Evolutionary conservation across 1,140 invertebrate species (phyloP), one percentile per base, ranked within the genome.

Genomic region (Sitophilus oryzae): DNA sequence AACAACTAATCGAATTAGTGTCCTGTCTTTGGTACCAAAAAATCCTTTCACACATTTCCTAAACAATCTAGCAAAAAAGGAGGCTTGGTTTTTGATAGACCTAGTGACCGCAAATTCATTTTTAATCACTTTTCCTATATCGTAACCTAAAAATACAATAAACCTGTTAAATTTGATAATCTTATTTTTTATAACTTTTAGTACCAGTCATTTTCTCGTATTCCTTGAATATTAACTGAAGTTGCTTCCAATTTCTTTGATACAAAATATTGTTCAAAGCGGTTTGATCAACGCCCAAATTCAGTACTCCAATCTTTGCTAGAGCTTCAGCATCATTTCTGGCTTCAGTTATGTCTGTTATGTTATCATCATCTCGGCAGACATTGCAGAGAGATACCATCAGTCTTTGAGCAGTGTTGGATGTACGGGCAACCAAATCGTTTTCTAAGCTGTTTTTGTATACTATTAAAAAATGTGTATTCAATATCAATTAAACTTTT

Each of bases 1-100:
- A 1, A 93, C 85, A 52, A 96, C 79, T 34, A 96, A 80, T 56
- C 93, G 81, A 54, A 95, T 93, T 42, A 96, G 75, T 56, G 88
- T 86, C 2, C 82, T 79, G 66, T 96, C 92, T 61, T 86, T 84
- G 0, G 92, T 96, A 54, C 91, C 91, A 56, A 88, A 70, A 22
- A 30, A 11, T 6, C 25, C 25, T 30, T 30, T 30, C 5, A 11
- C 11, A 30, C 25, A 6, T 30, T 30, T 30, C 25, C 25, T 30
- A 11, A 30, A 30, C 25, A 30, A 30, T 30, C 25, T 30, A 11
- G 25, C 25, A 11, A 30, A 30, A 30, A 30, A 30, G 5, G 25
- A 5, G 5, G 25, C 5, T 30, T 30, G 25, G 11, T 30, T 30
- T 30, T 30, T 30, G 11, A 30, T 30, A 11, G 5, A 6, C 11